Conservation (phyloP, 2,113 vertebrate genomes). For the Pterocles gutturalis region DNA sequence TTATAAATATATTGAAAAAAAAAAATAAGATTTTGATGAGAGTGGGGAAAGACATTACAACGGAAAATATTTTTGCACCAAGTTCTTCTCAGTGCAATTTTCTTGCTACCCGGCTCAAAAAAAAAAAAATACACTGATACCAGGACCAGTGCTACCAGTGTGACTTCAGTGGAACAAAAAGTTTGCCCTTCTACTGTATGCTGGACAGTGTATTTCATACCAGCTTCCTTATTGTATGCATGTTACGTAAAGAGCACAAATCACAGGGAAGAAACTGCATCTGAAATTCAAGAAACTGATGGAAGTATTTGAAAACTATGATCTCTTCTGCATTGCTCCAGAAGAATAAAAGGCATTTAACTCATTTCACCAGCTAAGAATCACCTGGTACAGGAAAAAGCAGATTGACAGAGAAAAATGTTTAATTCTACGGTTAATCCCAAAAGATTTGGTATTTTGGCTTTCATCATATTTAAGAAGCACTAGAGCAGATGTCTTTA, state of each 20-base stretch:
- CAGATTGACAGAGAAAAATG: background rate
- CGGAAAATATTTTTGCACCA: background rate
- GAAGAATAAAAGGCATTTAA: background rate
- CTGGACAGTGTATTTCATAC: background rate
- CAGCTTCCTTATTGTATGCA: background rate
- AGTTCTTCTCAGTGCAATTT: background rate
- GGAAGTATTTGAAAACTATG: background rate
- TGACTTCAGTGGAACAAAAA: background rate
- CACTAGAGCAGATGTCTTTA: background rate
- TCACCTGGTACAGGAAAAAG: background rate
- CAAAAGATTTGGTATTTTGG: background rate
- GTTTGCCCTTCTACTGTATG: background rate
- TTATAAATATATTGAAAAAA: background rate
- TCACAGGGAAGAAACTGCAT: background rate
- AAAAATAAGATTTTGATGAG: background rate
- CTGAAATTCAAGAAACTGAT: background rate
- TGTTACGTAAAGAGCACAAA: background rate
- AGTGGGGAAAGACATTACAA: background rate
- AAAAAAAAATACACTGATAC: background rate
- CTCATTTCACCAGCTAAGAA: background rate
- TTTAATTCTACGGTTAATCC: background rate
- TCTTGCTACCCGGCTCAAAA: background rate
- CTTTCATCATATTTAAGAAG: background rate
- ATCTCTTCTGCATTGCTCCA: background rate
- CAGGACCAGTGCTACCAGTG: background rate